Evolutionary conservation across 2,113 vertebrate species (phyloP), one percentile per base, ranked within the genome.

Genomic region (Malaclemys terrapin): DNA sequence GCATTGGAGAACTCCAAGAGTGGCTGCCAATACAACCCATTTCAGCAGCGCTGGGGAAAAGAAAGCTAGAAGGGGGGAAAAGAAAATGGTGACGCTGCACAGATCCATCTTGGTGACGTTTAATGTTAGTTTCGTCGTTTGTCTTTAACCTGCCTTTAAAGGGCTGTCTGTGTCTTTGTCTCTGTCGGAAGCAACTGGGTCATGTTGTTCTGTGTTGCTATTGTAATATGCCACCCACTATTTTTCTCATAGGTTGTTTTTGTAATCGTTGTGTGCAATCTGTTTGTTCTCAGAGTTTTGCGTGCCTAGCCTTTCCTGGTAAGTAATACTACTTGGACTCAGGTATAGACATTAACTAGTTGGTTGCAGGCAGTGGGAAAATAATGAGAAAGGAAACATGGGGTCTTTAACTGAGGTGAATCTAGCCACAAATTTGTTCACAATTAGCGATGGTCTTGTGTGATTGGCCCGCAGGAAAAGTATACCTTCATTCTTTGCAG

Each of bases 251-350:
- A 95, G 96, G 93, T 95, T 96, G 97, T 97, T 97, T 96, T 96
- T 97, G 94, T 96, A 97, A 96, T 97, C 96, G 95, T 95, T 97
- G 97, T 97, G 95, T 96, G 96, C 96, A 97, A 97, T 97, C 95
- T 96, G 96, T 97, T 97, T 97, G 92, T 96, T 97, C 95, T 89
- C 56, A 69, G 75, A 84, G 84, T 95, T 93, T 95, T 91, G 95
- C 95, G 95, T 95, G 93, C 92, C 91, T 95, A 89, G 95, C 95
- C 96, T 96, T 97, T 96, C 96, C 84, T 93, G 97, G 96, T 93
- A 92, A 92, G 93, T 93, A 69, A 86, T 53, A 96, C 89, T 95
- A 89, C 96, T 96, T 91, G 89, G 94, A 95, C 92, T 97, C 96
- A 8, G 65, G 88, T 85, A 59, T 84, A 82, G 90, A 94, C 5